Evolutionary conservation across 2,113 vertebrate genomes (phyloP).

Genomic region (Amphiprion ocellaris): DNA sequence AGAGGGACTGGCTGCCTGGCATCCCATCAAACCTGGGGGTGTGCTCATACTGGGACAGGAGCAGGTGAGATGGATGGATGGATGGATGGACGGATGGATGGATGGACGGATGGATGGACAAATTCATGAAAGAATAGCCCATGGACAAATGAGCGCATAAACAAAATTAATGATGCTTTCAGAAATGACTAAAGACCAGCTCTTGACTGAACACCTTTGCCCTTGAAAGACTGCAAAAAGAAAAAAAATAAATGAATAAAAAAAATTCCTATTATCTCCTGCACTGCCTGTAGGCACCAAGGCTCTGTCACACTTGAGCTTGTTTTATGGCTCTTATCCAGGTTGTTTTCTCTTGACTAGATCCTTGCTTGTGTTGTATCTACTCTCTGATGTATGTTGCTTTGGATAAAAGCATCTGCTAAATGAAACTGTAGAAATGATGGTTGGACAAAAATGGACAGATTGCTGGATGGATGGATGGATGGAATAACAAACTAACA

Average conservation of each 20-base stretch:
- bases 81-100: not conserved
- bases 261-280: too few species aligned
- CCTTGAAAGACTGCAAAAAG: too few species aligned
- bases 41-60: conserved; percentile 96
- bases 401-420: too few species aligned
- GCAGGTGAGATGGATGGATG: conserved; percentile 85
- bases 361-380: too few species aligned
- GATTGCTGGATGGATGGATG: not conserved
- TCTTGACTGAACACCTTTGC: too few species aligned
- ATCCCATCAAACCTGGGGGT: conserved; percentile 94
- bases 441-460: not conserved
- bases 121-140: not conserved
- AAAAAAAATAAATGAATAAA: too few species aligned
- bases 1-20: conserved; percentile 95
- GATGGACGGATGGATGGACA: not conserved
- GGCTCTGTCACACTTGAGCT: too few species aligned
- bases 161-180: not conserved
- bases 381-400: too few species aligned
- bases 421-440: not conserved
- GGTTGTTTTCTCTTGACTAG: too few species aligned
- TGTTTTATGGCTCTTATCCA: too few species aligned
- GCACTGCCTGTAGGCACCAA: too few species aligned
- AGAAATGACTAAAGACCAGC: too few species aligned
- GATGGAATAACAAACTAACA: not conserved
- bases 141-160: not conserved